Base-by-base conservation (phyloP, 1,140 invertebrate genomes). In the Drosophila seguyi region DNA sequence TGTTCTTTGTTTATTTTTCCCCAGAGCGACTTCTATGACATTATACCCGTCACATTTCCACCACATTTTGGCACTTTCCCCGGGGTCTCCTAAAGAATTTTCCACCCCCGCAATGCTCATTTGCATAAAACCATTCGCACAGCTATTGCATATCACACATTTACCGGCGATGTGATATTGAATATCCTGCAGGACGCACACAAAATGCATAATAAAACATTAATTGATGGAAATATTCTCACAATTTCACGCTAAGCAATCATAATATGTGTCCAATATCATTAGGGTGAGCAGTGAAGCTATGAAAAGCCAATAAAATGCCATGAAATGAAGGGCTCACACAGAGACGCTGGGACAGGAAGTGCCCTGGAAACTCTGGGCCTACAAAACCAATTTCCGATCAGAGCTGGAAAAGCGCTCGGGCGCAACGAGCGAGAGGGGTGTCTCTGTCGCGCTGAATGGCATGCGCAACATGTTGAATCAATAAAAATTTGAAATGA, bases 161-260 rank as follows among this genome's bases (percentile, higher is more conserved):
- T 11, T 36, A 3, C 7, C 29, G 14, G 18, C 6, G 4, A 36
- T 20, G 60, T 38, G 67, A 83, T 79, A 87, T 87, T 84, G 53
- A 84, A 87, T 87, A 88, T 87, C 83, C 82, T 66, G 1, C 39
- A 52, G 60, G 58, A 48, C 58, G 69, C 75, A 79, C 75, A 79
- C 25, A 47, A 22, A 79, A 53, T 58, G 75, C 81, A 72, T 84
- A 85, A 65, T 74, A 77, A 85, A 85, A 69, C 75, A 87, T 86
- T 68, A 86, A 88, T 87, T 88, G 56, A 88, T 56, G 50, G 57
- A 75, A 78, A 77, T 74, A 66, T 88, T 88, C 77, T 90, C 84
- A 88, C 84, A 88, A 88, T 88, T 88, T 88, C 85, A 88, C 85
- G 84, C 84, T 90, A 13, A 52, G 74, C 85, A 88, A 88, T 88